Conservation (phyloP, 2,797 vertebrate species). For the Hippopotamyrus pictus region DNA sequence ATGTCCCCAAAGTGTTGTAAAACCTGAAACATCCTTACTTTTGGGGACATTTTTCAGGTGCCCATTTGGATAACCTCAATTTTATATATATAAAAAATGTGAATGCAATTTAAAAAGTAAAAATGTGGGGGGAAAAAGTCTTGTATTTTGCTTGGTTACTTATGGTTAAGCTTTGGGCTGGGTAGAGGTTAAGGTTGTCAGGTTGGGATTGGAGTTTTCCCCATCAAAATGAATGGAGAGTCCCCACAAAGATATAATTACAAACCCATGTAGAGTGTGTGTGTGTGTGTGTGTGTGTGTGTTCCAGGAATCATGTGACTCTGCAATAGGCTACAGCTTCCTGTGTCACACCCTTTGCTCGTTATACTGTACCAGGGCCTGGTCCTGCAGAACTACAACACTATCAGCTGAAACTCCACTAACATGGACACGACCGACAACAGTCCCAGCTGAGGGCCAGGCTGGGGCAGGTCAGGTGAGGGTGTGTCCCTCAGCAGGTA, state of each 20-base stretch:
- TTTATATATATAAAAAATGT: background rate
- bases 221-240: background rate
- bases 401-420: constrained; percentile 83
- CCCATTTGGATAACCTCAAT: background rate
- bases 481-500: background rate
- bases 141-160: background rate
- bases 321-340: constrained; percentile 66
- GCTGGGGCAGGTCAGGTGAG: constrained; percentile 52
- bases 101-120: background rate
- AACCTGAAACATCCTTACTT: background rate
- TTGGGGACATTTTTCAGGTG: background rate
- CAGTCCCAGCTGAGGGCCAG: constrained; percentile 53
- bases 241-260: too few relatives aligned
- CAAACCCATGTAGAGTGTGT: background rate
- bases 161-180: background rate
- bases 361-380: constrained; percentile 94
- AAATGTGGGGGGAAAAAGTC: background rate
- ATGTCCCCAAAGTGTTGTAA: background rate
- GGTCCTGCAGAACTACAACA: constrained; percentile 87
- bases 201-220: background rate
- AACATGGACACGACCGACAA: constrained; percentile 85
- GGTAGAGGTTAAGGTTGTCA: background rate
- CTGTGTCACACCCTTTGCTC: constrained; percentile 85
- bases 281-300: background rate
- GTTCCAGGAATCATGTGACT: background rate